A percentile compares a stretch with the other conserved stretches of the same genome.
These are phyloP conservation scores for Drosophila elegans DNA, from an alignment of 1,140 invertebrate species.

Conservation along the genomic window DNA sequence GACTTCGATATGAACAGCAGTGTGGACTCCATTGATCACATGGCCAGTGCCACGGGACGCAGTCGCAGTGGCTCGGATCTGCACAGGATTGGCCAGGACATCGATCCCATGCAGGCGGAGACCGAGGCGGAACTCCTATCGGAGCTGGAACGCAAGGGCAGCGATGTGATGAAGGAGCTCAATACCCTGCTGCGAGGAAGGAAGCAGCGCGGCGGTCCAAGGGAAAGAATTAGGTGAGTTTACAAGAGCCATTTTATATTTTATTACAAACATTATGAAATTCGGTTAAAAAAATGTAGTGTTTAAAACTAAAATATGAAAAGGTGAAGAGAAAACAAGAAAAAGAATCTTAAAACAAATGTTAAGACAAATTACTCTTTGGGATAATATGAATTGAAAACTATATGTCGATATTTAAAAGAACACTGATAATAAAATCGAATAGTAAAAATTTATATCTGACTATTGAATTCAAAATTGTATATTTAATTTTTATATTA, in stretches of 20 bases:
- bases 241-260: neutral
- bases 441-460: too few species aligned
- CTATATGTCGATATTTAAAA: too few species aligned
- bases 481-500: too few species aligned
- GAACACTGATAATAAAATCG: too few species aligned
- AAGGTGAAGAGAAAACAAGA: too few species aligned
- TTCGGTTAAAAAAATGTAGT: too few species aligned
- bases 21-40: conserved; percentile 88
- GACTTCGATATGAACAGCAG: conserved; percentile 92
- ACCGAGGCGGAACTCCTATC: conserved; percentile 85
- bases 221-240: conserved; percentile 74
- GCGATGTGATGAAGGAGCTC: conserved; percentile 87
- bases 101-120: conserved; percentile 55
- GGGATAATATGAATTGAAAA: too few species aligned
- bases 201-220: conserved; percentile 52
- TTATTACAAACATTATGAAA: neutral
- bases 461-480: too few species aligned
- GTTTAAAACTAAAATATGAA: too few species aligned
- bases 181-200: conserved; percentile 63
- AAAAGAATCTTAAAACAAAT: too few species aligned
- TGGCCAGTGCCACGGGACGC: conserved; percentile 30
- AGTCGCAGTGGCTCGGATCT: conserved; percentile 85
- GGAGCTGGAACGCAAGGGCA: conserved; percentile 86
- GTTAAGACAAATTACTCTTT: too few species aligned
- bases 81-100: conserved; percentile 83